These are phyloP conservation scores for Neoaliturus tenellus DNA, from an alignment of 2,888 invertebrate species.

Conservation along the genomic window DNA sequence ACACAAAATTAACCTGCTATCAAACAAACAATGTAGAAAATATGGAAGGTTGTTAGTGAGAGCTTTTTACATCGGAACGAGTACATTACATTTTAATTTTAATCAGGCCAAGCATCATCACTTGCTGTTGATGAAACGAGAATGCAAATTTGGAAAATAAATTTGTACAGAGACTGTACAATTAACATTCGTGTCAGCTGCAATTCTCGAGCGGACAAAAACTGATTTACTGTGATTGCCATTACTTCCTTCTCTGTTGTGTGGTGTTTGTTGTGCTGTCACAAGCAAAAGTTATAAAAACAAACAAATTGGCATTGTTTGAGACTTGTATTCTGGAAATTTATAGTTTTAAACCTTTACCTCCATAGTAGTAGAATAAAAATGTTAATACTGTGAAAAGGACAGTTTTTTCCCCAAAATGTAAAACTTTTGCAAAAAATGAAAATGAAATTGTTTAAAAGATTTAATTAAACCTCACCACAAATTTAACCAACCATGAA, in stretches of 20 bases:
- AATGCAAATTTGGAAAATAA: slow-evolving; percentile 42
- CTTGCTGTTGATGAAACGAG: slow-evolving; percentile 1
- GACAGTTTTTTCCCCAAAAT: not conserved
- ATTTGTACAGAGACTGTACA: slow-evolving; percentile 8
- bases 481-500: too few relatives aligned
- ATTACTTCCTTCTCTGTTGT: not conserved
- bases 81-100: not conserved
- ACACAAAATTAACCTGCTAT: too few relatives aligned
- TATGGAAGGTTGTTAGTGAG: not conserved
- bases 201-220: slow-evolving; percentile 33
- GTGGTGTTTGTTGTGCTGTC: not conserved
- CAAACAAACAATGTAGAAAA: not conserved
- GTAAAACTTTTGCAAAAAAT: too few relatives aligned
- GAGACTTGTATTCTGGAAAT: not conserved
- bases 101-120: slow-evolving; percentile 19
- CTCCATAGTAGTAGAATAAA: not conserved
- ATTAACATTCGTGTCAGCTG: slow-evolving; percentile 39
- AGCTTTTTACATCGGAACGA: not conserved
- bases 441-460: too few relatives aligned
- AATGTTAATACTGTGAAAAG: not conserved
- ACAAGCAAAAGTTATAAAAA: not conserved
- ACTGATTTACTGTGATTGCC: slow-evolving; percentile 51
- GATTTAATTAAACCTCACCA: too few relatives aligned
- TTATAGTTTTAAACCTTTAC: not conserved
- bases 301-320: not conserved